Evolutionary conservation across 2,113 vertebrate species (phyloP), one percentile per base, ranked within the genome.

Genomic region (Bubo scandiacus): DNA sequence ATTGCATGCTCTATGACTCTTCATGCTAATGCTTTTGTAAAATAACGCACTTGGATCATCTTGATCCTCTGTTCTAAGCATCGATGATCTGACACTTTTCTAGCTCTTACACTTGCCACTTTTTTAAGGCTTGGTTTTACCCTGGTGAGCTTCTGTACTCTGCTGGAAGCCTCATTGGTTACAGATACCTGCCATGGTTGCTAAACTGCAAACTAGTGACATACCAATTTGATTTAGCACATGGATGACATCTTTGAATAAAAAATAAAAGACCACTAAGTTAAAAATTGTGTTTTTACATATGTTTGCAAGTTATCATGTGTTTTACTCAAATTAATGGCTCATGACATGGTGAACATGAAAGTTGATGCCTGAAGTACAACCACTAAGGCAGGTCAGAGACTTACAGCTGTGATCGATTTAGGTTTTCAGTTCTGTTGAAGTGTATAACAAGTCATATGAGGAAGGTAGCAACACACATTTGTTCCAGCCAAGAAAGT

Each of bases 241-340:
- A 7, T 3, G 13, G n/a, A 40, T 54, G 26, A 71, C 22, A 61
- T 36, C 4, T 77, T 49, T 43, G 30, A 70, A 62, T 42, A 43
- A 80, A 68, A 81, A 89, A 49, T 6, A 23, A 80, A 68, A 36
- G 12, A 42, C 15, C 6, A 43, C 30, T 81, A 27, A 70, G 89
- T 52, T 58, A 34, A 43, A 88, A 63, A 2, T 0, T 0, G 12
- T 49, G 7, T 3, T 10, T 81, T 84, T 58, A 71, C 19, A 45
- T 57, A 59, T 8, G 12, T 58, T 78, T 78, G 42, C 1, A 6
- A 45, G 30, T 91, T 81, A 43, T 40, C n/a, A 29, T 32, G 19
- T 38, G 11, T 57, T 79, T 92, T 59, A 55, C 25, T 82, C 30
- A 59, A 51, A 51, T 67, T 34, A 66, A 22, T 55, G 32, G 18